Evolutionary conservation across 2,888 invertebrate genomes (phyloP), one percentile per base, ranked within the genome.

Genomic region (Lordiphosa andalusiaca): DNA sequence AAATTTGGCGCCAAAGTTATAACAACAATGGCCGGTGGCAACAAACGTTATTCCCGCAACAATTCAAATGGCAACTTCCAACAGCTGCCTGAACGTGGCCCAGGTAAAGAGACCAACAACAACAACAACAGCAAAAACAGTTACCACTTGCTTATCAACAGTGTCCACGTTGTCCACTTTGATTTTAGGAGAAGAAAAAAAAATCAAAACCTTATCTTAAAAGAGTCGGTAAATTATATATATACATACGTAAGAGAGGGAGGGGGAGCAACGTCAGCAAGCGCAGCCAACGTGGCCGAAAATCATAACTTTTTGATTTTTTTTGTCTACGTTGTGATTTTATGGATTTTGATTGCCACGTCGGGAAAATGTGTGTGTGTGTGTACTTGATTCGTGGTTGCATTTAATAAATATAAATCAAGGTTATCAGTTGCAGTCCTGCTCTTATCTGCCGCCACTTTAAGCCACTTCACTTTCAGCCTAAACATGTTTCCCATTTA

Each of bases 51-150:
- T 66, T 64, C 85, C 69, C 87, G 88, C 69, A 85, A 86, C 71
- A 88, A 85, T 67, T 86, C 88, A 49, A 88, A 88, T 67, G 88
- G 88, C 81, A 86, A 80, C 67, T 80, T 84, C 61, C 84, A 77
- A 55, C 78, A 85, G 67, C 73, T 90, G 71, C 89, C 89, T 35
- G 88, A 90, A 77, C 87, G 90, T 82, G 90, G 90, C 67, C 89
- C 90, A 90, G 90, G 90, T 90, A 89, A 88, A 57, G 25, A 25
- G 5, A 1, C 3, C 25, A 19, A 19, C 19, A 42, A 12, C 48
- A 33, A 25, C 47, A 16, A 16, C 16, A 16, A 25, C 23, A 1
- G 5, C 25, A 19, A 2, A 0, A 30, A 12, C 48, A 33, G 25
- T 44, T 30, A 10, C 9, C 23, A 38, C 6, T 33, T 6, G 5